Conservation (phyloP, 37 sponge, comb jelly and placozoan species). For the Halichondria panicea region DNA sequence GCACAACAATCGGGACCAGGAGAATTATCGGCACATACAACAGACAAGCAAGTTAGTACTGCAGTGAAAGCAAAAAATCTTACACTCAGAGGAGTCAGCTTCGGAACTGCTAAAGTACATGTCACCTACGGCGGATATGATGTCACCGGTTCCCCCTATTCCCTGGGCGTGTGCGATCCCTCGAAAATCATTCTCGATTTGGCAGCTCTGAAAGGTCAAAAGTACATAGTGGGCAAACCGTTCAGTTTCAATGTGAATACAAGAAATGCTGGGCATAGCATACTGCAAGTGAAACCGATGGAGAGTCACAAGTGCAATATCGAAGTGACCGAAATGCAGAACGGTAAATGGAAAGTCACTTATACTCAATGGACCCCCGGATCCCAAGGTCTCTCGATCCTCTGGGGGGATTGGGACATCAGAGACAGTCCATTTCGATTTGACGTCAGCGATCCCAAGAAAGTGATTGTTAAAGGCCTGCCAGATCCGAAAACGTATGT, state of each 20-base stretch:
- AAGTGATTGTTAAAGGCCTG: conserved; percentile 31
- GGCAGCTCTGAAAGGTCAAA: neutral
- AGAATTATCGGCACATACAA: conserved; percentile 12
- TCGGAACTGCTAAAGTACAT: conserved; percentile 42
- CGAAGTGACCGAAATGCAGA: conserved; percentile 1
- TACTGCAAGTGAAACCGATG: conserved; percentile 33
- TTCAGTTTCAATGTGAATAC: conserved; percentile 32
- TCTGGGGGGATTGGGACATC: conserved; percentile 73
- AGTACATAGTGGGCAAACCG: conserved; percentile 13
- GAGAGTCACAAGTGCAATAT: conserved; percentile 16
- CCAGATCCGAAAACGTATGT: conserved; percentile 31
- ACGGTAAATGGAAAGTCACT: neutral
- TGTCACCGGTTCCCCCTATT: conserved; percentile 49
- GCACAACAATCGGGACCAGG: conserved; percentile 45
- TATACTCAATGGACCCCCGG: conserved; percentile 40
- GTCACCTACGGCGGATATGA: conserved; percentile 41
- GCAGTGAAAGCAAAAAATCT: neutral
- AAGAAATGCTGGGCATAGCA: conserved; percentile 28
- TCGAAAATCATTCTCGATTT: conserved; percentile 32
- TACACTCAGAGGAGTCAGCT: conserved; percentile 14
- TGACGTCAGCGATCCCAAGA: conserved; percentile 63
- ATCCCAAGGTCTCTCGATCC: conserved; percentile 44
- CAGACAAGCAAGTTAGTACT: neutral
- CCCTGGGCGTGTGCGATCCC: conserved; percentile 73
- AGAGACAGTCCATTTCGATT: conserved; percentile 79